Evolutionary conservation across 2,797 vertebrate species (phyloP).

Genomic region (Poecilia velifera): DNA sequence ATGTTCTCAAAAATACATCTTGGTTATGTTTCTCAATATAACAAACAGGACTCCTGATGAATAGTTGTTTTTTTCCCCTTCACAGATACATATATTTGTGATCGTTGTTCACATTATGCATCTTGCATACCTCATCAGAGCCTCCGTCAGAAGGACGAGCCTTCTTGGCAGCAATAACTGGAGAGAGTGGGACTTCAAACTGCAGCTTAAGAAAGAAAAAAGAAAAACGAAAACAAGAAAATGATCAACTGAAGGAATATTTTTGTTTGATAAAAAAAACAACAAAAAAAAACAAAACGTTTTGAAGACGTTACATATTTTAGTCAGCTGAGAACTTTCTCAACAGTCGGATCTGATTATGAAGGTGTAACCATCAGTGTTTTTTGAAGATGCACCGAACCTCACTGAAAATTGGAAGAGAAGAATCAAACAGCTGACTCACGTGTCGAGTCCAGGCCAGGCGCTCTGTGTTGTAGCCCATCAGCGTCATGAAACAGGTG

Average conservation of each 20-base stretch:
- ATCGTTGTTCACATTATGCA: background rate
- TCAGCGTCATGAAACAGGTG: conserved; percentile 94
- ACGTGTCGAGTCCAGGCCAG: conserved; percentile 92
- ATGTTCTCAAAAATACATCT: background rate
- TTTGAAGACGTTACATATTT: background rate
- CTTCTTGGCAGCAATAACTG: conserved; percentile 98
- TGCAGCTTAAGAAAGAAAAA: conserved; percentile 83
- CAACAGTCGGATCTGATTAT: background rate
- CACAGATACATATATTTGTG: background rate
- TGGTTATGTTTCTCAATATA: background rate
- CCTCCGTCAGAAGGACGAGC: conserved; percentile 94
- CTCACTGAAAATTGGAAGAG: background rate
- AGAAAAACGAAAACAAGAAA: background rate
- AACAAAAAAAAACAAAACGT: too few relatives aligned
- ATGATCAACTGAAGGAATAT: background rate
- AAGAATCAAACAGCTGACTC: conserved; percentile 63
- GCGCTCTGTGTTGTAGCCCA: conserved; percentile 97
- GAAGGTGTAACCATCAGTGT: background rate
- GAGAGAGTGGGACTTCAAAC: conserved; percentile 96
- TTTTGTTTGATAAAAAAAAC: background rate
- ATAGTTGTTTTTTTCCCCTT: too few relatives aligned
- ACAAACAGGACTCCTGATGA: background rate
- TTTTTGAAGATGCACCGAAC: background rate
- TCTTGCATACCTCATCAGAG: conserved; percentile 90
- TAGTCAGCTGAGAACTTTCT: background rate